A percentile compares a stretch with the other conserved stretches of the same genome.
Conservation (phyloP, 2,888 invertebrate species). For the Gari tellinella region DNA sequence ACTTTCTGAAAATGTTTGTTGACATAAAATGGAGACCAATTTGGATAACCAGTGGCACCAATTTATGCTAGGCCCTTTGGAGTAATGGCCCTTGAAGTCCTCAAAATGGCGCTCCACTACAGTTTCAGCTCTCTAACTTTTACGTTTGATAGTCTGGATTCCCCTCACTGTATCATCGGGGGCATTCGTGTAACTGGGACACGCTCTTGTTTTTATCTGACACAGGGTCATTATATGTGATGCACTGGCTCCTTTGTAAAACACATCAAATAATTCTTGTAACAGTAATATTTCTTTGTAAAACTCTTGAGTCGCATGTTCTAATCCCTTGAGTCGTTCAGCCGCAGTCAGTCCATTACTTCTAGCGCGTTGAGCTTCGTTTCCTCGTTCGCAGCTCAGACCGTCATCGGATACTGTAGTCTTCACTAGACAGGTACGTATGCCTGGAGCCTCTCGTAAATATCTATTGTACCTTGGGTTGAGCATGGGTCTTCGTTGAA, state of each 20-base stretch:
- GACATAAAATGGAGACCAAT: too few species aligned
- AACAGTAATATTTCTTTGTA: constrained; percentile 52
- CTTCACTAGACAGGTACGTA: constrained; percentile 17
- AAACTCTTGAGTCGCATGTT: constrained; percentile 52
- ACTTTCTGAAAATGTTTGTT: too few species aligned
- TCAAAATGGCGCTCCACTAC: too few species aligned
- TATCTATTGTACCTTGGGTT: constrained; percentile 17
- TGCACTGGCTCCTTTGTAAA: constrained; percentile 39
- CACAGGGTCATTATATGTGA: constrained; percentile 29
- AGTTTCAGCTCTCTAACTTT: too few species aligned
- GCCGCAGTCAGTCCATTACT: constrained; percentile 24
- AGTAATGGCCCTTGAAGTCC: too few species aligned
- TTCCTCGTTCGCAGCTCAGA: constrained; percentile 52
- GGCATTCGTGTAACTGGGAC: too few species aligned
- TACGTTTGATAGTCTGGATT: too few species aligned
- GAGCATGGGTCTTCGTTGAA: constrained; percentile 34
- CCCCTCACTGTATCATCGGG: too few species aligned
- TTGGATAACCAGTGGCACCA: too few species aligned
- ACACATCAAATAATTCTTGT: constrained; percentile 46
- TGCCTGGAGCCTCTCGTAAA: constrained; percentile 13
- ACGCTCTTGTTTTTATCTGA: constrained; percentile 33
- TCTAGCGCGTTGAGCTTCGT: constrained; percentile 42
- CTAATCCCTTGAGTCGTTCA: constrained; percentile 40
- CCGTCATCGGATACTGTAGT: constrained; percentile 39
- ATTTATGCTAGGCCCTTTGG: too few species aligned